A percentile compares a stretch with the other conserved stretches of the same genome.
These are phyloP conservation scores for Arizona elegans DNA, from an alignment of 2,113 vertebrate species.

Conservation along the genomic window DNA sequence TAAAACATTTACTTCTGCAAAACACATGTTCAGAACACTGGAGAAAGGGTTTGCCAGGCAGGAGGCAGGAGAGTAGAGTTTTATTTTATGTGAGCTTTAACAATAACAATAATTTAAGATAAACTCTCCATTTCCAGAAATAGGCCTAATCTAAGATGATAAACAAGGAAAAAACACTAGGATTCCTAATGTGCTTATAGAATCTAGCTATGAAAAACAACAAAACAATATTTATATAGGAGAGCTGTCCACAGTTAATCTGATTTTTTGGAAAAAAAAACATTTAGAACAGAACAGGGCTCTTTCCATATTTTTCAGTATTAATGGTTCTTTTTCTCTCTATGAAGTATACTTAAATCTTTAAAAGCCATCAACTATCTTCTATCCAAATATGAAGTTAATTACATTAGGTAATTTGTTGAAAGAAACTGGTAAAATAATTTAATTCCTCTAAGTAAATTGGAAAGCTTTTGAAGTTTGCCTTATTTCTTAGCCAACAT, in stretches of 20 bases:
- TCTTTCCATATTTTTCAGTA: not conserved
- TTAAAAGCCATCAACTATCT: conserved; percentile 7
- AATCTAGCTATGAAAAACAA: not conserved
- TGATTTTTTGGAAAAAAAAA: not conserved
- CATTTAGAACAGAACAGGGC: not conserved
- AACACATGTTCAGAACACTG: not conserved
- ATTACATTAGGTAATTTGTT: conserved; percentile 14
- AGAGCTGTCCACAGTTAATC: not conserved
- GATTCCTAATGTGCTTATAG: not conserved
- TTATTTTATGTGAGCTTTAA: not conserved
- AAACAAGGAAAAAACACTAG: not conserved
- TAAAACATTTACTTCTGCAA: not conserved
- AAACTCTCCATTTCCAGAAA: not conserved
- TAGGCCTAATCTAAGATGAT: not conserved
- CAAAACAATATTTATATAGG: not conserved
- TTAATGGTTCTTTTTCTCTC: not conserved
- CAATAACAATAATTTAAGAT: not conserved
- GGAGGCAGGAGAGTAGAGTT: not conserved
- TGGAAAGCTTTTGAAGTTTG: conserved; percentile 17
- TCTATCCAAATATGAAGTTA: conserved; percentile 4
- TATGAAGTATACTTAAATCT: not conserved
- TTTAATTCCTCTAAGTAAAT: conserved; percentile 19
- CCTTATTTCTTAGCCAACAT: conserved; percentile 23
- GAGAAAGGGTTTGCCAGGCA: not conserved
- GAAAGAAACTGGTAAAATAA: not conserved